Evolutionary conservation across 1,140 invertebrate genomes (phyloP), one percentile per base, ranked within the genome.

Genomic region (Probaryconus sp.): DNA sequence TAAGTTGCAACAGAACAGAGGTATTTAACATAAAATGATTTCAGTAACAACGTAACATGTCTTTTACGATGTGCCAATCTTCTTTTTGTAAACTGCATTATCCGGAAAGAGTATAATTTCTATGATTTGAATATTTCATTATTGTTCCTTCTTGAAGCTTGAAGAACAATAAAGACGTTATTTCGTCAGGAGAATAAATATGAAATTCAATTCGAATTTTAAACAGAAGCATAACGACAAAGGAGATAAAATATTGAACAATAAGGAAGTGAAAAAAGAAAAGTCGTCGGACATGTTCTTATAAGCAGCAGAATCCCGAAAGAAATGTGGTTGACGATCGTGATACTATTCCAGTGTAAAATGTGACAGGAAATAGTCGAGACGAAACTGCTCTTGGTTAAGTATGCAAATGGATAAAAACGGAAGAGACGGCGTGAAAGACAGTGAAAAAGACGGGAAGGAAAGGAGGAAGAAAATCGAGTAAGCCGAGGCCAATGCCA

Each of bases 351-450:
- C 78, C 73, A 56, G 79, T 80, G 78, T 82, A 81, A 83, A 83
- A 85, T 84, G 77, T 81, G 75, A 83, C 81, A 84, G 81, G 80
- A 85, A 83, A 84, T 84, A 84, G 79, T 77, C 81, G 80, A 83
- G 81, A 85, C 83, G 77, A 82, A 81, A 82, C 72, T 77, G 79
- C 73, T 77, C 75, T 79, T 64, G 69, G 60, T 40, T 56, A 58
- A 61, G 61, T 69, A 68, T 68, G 69, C 65, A 73, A 76, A 65
- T 65, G 56, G 50, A 55, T 51, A 37, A 68, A 68, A 60, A 60
- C 43, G 58, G 20, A 30, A 63, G 47, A 43, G 35, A 31, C 21
- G 35, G 2, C 21, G 40, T 10, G 14, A 16, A 40, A 38, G 21
- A 38, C 16, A 21, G 35, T 28, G 42, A 50, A 24, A 43, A 31